phyloP scores from a whole-genome alignment of 2,888 invertebrate genomes.

The Cataglyphis altisquamis region DNA sequence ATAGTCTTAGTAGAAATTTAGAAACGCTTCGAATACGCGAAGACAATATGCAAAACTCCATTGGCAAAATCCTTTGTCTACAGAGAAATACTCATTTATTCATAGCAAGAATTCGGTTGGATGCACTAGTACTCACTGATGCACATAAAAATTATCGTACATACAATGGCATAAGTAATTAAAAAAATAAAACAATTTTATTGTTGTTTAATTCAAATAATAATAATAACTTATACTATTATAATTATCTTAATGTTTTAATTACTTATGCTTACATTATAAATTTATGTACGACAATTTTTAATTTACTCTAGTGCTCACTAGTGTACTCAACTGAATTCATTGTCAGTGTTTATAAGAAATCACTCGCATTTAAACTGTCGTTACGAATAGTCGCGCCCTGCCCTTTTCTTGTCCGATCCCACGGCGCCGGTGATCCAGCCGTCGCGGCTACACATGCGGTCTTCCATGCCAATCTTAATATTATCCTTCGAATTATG shows the following conservation, averaged over 20 bases:
- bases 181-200: no score
- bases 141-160: no score
- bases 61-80: not conserved
- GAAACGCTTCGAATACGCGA: not conserved
- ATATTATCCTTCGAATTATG: conserved; percentile 84
- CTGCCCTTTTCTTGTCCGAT: conserved; percentile 58
- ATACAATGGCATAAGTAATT: no score
- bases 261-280: no score
- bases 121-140: no score
- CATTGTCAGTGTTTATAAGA: not conserved
- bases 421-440: conserved; percentile 61
- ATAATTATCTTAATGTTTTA: no score
- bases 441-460: conserved; percentile 62
- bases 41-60: not conserved
- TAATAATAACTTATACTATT: no score
- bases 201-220: no score
- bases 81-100: not conserved
- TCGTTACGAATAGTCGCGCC: conserved; percentile 44
- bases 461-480: conserved; percentile 82
- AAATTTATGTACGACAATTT: no score
- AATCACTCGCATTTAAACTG: conserved; percentile 14
- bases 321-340: no score
- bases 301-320: no score
- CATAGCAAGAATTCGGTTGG: no score
- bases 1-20: not conserved